Evolutionary conservation across 2,113 vertebrate genomes (phyloP).

Genomic region (Trachemys scripta): DNA sequence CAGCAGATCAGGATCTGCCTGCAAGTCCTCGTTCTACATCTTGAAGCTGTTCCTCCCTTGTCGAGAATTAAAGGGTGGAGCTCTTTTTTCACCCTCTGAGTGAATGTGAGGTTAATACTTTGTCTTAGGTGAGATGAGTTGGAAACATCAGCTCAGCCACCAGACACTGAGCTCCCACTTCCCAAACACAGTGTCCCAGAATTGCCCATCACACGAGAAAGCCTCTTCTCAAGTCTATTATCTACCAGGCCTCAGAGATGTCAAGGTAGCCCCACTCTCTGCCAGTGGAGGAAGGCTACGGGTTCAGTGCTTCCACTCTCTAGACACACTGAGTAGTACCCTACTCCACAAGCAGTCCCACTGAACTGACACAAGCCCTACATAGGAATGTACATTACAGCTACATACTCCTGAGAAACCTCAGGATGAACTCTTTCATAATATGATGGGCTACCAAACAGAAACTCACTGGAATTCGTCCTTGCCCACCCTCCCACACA

Average conservation of each 20-base stretch:
- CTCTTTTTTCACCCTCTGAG: background rate
- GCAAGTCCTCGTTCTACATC: background rate
- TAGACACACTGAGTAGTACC: fast-evolving
- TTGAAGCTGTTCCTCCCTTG: fast-evolving
- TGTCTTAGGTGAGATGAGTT: background rate
- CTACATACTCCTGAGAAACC: background rate
- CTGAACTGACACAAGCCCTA: background rate
- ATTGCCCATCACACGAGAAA: background rate
- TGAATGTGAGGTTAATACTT: background rate
- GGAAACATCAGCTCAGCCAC: background rate
- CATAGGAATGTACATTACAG: background rate
- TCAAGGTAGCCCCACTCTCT: background rate
- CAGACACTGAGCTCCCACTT: fast-evolving
- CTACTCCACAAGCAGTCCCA: background rate
- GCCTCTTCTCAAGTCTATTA: fast-evolving
- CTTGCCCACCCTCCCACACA: fast-evolving
- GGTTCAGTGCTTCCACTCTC: background rate
- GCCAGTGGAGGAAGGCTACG: background rate
- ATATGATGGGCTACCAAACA: background rate
- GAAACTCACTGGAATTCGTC: background rate
- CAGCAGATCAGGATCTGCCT: background rate
- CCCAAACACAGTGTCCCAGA: fast-evolving
- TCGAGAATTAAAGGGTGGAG: background rate
- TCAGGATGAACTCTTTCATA: background rate
- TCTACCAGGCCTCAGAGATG: background rate